These are phyloP conservation scores for Microctonus hyperodae DNA, from an alignment of 2,888 invertebrate species.

Conservation along the genomic window DNA sequence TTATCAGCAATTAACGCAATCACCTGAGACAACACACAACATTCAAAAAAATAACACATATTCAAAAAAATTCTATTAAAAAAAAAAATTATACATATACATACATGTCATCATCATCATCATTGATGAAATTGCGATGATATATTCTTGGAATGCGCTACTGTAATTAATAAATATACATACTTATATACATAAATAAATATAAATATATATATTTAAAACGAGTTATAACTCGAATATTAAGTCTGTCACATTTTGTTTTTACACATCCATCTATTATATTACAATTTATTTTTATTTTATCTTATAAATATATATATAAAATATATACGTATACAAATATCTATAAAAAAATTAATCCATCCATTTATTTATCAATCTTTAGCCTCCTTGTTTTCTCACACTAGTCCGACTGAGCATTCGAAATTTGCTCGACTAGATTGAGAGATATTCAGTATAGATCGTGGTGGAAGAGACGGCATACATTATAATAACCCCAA, in stretches of 20 bases:
- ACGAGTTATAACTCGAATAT: no score
- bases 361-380: neutral
- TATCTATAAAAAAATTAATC: constrained; percentile 17
- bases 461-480: constrained; percentile 26
- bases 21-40: no score
- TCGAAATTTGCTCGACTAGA: constrained; percentile 59
- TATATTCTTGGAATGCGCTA: neutral
- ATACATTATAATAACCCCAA: neutral
- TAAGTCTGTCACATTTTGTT: neutral
- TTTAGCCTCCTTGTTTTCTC: constrained; percentile 24
- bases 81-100: no score
- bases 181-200: neutral
- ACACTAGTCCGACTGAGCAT: constrained; percentile 44
- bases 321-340: no score
- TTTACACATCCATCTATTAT: neutral
- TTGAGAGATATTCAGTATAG: constrained; percentile 61
- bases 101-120: neutral
- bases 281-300: no score
- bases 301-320: no score
- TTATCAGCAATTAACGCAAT: no score
- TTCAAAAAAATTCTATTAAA: no score
- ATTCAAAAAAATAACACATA: no score
- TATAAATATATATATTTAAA: no score
- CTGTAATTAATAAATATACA: neutral
- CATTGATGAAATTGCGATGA: neutral